These are phyloP conservation scores for Capitulum mitella DNA, from an alignment of 2,888 invertebrate species.

Conservation along the genomic window DNA sequence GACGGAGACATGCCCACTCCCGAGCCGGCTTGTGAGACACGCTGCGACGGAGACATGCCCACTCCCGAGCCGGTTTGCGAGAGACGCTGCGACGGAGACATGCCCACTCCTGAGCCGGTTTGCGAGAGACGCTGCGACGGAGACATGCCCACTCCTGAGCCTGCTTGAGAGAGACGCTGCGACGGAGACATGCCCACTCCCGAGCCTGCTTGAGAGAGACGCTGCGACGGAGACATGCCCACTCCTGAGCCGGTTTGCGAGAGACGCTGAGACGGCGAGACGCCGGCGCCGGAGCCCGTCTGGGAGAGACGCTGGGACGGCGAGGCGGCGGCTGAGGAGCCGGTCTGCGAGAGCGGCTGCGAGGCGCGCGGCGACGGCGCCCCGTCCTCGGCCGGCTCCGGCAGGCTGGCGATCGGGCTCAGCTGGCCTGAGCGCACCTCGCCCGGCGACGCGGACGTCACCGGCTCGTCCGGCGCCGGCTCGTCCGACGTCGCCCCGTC, in stretches of 20 bases:
- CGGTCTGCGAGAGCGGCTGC: neutral
- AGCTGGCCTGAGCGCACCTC: neutral
- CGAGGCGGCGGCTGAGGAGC: neutral
- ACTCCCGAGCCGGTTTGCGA: neutral
- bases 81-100: too few species aligned
- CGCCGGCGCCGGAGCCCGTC: neutral
- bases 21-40: neutral
- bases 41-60: neutral
- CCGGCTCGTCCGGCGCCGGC: neutral
- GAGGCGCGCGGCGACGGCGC: neutral
- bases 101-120: neutral
- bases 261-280: neutral
- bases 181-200: neutral
- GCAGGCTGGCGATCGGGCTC: neutral
- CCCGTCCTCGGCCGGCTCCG: neutral
- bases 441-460: neutral
- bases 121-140: neutral
- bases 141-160: too few species aligned
- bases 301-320: neutral
- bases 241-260: neutral
- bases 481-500: neutral
- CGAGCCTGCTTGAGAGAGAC: too few species aligned
- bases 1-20: neutral
- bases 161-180: neutral
- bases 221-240: too few species aligned